Evolutionary conservation across 2,888 invertebrate species (phyloP), one percentile per base, ranked within the genome.

Genomic region (Amiota minor): DNA sequence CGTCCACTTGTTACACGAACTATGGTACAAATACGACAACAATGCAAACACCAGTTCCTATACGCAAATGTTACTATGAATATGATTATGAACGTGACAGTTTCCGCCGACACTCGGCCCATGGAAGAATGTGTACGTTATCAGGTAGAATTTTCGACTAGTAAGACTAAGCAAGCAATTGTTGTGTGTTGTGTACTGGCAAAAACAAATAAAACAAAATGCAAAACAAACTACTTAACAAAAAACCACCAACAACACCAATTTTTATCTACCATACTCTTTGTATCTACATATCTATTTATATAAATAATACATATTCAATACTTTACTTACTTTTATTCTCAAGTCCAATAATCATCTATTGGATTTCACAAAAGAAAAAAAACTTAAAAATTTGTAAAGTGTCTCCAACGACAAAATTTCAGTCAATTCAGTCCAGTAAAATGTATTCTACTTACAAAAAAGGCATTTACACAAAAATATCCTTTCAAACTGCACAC

Each of bases 41-140:
- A 77, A 35, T 35, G 6, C 88, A 89, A 82, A 89, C 90, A 78
- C 89, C 90, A 85, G 88, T 89, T 87, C 88, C 89, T 82, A 86
- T 82, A 80, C 88, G 90, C 76, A 89, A 89, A 82, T 89, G 89
- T 86, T 87, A 88, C 85, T 88, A 88, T 80, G 88, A 90, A 81
- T 88, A 87, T 82, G 82, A 82, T 79, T 86, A 87, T 75, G 86
- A 81, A 76, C 88, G 87, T 78, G 90, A 90, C 79, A 89, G 87
- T 82, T 89, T 90, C 83, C 89, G 90, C 77, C 86, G 90, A 76
- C 90, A 90, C 85, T 90, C 90, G 85, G 89, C 90, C 79, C 90
- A 90, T 80, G 90, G 90, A 83, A 88, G 90, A 87, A 90, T 90
- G 86, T 87, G 88, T 87, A 89, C 89, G 85, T 83, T 79, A 64